Percentiles rank a stretch among this genome's conserved stretches.
phyloP scores from a whole-genome alignment of 1,140 invertebrate species.

The Panulirus ornatus region DNA sequence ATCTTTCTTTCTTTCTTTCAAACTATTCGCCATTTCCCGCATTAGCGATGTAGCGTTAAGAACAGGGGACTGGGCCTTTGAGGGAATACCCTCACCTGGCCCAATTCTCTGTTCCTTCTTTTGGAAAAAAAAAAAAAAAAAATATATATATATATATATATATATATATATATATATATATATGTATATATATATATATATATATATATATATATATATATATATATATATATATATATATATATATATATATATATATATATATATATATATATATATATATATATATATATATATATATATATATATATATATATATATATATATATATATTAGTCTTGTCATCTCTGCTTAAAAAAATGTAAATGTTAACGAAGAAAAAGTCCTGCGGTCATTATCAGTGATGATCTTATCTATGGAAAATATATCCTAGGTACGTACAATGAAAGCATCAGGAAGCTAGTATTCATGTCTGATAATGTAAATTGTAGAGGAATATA shows the following conservation, averaged over 20 bases:
- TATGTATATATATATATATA: conserved; percentile 11
- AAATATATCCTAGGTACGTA: not conserved
- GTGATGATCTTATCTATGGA: not conserved
- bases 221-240: conserved; percentile 14
- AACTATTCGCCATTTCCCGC: too few relatives aligned
- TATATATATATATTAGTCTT: conserved; percentile 29
- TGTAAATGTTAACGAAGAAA: conserved; percentile 13
- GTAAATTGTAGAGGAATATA: too few relatives aligned
- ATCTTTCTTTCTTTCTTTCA: too few relatives aligned
- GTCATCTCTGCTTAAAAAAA: conserved; percentile 4
- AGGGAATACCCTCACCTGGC: too few relatives aligned
- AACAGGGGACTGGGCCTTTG: too few relatives aligned
- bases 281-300: conserved; percentile 32
- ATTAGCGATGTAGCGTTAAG: too few relatives aligned
- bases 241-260: conserved; percentile 1
- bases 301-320: conserved; percentile 36
- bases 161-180: not conserved
- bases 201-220: not conserved
- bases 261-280: conserved; percentile 28
- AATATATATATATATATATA: conserved; percentile 15
- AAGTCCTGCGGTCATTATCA: not conserved
- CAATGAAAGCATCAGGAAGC: too few relatives aligned
- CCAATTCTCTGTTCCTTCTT: not conserved
- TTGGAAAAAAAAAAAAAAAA: not conserved
- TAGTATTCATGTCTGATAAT: too few relatives aligned